Conservation (phyloP, 1,140 invertebrate species). For the Drosophila sturtevanti region DNA sequence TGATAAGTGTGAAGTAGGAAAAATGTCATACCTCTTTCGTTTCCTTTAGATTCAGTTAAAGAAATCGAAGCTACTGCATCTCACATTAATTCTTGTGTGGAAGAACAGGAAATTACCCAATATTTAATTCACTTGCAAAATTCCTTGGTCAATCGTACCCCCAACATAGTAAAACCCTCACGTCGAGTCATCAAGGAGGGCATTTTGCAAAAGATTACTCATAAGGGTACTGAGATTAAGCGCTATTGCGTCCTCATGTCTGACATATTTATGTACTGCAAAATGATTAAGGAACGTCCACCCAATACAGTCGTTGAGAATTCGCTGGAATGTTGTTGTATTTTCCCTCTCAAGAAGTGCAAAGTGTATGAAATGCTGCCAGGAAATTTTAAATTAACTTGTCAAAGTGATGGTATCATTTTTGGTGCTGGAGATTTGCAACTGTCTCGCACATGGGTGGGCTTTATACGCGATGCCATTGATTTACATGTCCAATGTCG, state of each 20-base stretch:
- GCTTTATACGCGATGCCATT: slow-evolving; percentile 84
- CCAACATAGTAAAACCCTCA: slow-evolving; percentile 87
- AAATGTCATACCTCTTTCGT: neutral
- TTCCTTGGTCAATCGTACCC: slow-evolving; percentile 85
- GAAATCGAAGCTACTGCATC: slow-evolving; percentile 87
- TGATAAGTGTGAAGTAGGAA: slow-evolving; percentile 8
- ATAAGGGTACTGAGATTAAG: slow-evolving; percentile 82
- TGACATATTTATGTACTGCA: slow-evolving; percentile 86
- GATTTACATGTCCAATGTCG: slow-evolving; percentile 84
- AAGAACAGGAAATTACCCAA: slow-evolving; percentile 89
- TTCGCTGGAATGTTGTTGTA: slow-evolving; percentile 85
- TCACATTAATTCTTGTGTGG: slow-evolving; percentile 88
- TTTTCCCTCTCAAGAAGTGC: slow-evolving; percentile 86
- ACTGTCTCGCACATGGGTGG: slow-evolving; percentile 85
- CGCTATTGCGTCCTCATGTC: slow-evolving; percentile 84
- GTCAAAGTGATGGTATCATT: slow-evolving; percentile 85
- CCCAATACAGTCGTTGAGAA: slow-evolving; percentile 82
- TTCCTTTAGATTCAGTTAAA: slow-evolving; percentile 84
- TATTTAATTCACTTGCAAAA: slow-evolving; percentile 88
- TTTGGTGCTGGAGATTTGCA: slow-evolving; percentile 84
- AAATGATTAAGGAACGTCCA: slow-evolving; percentile 74
- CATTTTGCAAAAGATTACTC: slow-evolving; percentile 86
- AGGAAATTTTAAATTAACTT: slow-evolving; percentile 85
- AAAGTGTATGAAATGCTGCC: slow-evolving; percentile 84
- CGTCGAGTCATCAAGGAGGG: slow-evolving; percentile 89